Percentiles rank a stretch among this genome's conserved stretches.
Evolutionary conservation across 2,113 vertebrate species (phyloP).

Genomic region (Spizaetus ornatus): DNA sequence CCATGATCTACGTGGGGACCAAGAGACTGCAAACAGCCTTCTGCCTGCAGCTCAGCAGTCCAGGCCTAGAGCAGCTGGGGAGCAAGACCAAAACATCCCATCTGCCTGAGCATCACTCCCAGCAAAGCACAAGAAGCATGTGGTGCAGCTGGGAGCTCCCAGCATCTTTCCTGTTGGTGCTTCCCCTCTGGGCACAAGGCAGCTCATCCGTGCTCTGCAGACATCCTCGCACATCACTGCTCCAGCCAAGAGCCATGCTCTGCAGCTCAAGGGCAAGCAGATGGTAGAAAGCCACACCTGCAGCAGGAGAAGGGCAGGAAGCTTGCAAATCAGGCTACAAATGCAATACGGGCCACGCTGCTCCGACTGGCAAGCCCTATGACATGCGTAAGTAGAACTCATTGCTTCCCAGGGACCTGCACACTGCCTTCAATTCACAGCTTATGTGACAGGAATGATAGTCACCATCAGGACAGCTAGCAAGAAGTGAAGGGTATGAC

Average conservation of each 20-base stretch:
- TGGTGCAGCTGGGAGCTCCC: neutral
- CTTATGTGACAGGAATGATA: neutral
- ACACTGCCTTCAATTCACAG: neutral
- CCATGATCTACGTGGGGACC: neutral
- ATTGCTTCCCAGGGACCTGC: neutral
- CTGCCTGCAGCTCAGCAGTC: neutral
- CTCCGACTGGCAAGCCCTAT: neutral
- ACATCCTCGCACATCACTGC: neutral
- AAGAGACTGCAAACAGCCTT: neutral
- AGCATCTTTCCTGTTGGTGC: neutral
- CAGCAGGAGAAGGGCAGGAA: neutral
- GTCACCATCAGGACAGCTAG: neutral
- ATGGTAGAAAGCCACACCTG: neutral
- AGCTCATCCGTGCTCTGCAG: neutral
- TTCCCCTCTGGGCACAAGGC: neutral
- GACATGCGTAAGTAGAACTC: accelerated
- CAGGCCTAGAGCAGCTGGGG: neutral
- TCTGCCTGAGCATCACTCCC: neutral
- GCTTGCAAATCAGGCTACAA: neutral
- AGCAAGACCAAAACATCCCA: neutral
- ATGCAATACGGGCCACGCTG: accelerated
- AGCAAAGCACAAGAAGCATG: neutral
- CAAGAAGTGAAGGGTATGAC: neutral
- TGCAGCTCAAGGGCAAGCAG: neutral
- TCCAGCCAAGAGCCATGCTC: neutral